Percentiles rank a stretch among this genome's conserved stretches.
Evolutionary conservation across 2,113 vertebrate species (phyloP).

Genomic region (Crotalus viridis): DNA sequence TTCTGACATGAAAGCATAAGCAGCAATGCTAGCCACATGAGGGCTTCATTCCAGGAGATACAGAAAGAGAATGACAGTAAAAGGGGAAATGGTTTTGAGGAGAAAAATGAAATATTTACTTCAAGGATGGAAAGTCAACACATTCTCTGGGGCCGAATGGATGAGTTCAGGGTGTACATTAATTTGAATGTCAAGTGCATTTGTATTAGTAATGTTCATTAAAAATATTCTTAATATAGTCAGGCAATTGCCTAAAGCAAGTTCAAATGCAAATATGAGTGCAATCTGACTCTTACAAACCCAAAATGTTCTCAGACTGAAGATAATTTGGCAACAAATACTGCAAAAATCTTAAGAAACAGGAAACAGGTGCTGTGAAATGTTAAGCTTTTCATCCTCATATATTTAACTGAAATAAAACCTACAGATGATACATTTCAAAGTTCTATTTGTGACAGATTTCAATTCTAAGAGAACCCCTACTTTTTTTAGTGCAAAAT

Average conservation of each 20-base stretch:
- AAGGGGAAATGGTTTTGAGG: not conserved
- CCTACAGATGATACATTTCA: not conserved
- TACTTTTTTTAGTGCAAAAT: not conserved
- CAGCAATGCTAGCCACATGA: not conserved
- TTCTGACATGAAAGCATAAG: not conserved
- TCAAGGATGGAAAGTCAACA: not conserved
- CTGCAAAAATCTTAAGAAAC: not conserved
- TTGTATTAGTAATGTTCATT: not conserved
- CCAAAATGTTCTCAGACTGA: not conserved
- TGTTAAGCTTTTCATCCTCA: not conserved
- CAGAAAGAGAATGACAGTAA: not conserved
- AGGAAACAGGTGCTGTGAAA: not conserved
- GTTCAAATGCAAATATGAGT: not conserved
- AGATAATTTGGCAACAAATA: not conserved
- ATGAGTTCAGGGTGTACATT: not conserved
- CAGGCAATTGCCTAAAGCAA: not conserved
- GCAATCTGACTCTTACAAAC: not conserved
- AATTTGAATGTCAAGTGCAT: not conserved
- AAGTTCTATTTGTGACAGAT: not conserved
- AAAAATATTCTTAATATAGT: not conserved
- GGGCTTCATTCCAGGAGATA: not conserved
- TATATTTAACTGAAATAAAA: not conserved
- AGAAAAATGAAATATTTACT: not conserved
- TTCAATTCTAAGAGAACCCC: not conserved
- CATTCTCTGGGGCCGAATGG: not conserved